Conservation (phyloP, 2,113 vertebrate genomes). For the Chaetorhynchus papuensis region DNA sequence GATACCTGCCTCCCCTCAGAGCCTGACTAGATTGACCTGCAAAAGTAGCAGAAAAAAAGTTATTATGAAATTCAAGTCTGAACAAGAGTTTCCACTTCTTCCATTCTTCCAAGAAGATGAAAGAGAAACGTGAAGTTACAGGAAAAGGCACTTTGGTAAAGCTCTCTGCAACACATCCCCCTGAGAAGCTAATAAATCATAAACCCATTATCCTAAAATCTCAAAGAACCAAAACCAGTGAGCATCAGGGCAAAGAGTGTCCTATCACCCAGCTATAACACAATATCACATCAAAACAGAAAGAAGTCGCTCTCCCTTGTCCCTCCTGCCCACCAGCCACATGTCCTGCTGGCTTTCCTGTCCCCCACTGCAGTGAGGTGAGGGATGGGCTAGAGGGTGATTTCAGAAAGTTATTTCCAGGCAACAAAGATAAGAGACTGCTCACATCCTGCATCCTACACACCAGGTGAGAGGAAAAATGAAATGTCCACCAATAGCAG, state of each 20-base stretch:
- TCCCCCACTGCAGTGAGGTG: background rate
- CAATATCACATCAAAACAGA: background rate
- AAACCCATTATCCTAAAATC: background rate
- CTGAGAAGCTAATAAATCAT: background rate
- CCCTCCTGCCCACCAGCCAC: background rate
- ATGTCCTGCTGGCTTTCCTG: background rate
- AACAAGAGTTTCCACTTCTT: background rate
- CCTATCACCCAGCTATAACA: background rate
- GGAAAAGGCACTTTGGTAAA: background rate
- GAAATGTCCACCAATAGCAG: background rate
- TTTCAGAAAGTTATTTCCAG: background rate
- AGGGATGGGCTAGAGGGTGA: background rate
- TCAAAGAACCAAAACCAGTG: background rate
- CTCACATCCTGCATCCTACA: background rate
- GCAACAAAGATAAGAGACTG: background rate
- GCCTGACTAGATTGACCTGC: background rate
- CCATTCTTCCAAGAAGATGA: background rate
- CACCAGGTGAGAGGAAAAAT: background rate
- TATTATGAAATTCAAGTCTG: background rate
- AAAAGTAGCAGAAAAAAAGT: background rate
- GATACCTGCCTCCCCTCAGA: background rate
- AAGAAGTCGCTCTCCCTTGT: background rate
- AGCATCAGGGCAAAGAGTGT: background rate
- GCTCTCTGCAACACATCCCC: background rate
- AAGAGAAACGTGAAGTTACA: background rate